A percentile compares a stretch with the other conserved stretches of the same genome.
phyloP scores from a whole-genome alignment of 2,888 invertebrate species.

The Hirtodrosophila histrioides region DNA sequence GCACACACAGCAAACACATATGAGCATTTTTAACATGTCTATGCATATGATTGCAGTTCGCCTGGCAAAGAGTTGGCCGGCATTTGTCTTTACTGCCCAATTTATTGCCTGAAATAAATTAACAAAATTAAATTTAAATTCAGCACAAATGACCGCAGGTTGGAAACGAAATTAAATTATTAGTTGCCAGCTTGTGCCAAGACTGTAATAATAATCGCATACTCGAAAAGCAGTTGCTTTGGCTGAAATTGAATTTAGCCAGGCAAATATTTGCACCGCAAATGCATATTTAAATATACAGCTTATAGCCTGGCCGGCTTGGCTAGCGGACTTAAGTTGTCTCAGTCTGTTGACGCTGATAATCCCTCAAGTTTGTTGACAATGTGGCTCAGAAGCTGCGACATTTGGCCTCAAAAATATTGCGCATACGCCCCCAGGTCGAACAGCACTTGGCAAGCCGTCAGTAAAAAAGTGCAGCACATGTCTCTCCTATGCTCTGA shows the following conservation, averaged over 20 bases:
- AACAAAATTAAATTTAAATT: constrained; percentile 78
- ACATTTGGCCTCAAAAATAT: constrained; percentile 62
- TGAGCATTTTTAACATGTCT: constrained; percentile 60
- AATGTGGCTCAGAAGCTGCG: constrained; percentile 59
- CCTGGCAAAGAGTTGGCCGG: constrained; percentile 22
- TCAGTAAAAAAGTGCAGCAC: constrained; percentile 35
- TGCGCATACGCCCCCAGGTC: constrained; percentile 58
- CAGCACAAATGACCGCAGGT: constrained; percentile 60
- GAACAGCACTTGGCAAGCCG: constrained; percentile 35
- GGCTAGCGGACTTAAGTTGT: constrained; percentile 45
- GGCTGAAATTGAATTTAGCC: constrained; percentile 62
- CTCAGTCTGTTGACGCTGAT: constrained; percentile 77
- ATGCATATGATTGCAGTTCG: constrained; percentile 46
- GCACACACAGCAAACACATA: neutral
- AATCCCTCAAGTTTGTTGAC: constrained; percentile 82
- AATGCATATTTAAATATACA: constrained; percentile 68
- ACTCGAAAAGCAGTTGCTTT: constrained; percentile 22
- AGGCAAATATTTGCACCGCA: constrained; percentile 57
- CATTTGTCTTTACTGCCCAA: constrained; percentile 69
- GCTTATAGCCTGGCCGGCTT: constrained; percentile 35
- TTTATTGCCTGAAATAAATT: constrained; percentile 77
- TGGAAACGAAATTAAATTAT: constrained; percentile 72
- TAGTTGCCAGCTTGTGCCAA: constrained; percentile 33
- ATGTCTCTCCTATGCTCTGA: constrained; percentile 26
- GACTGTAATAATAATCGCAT: constrained; percentile 33